Conservation (phyloP, 1,140 invertebrate species). For the Zaprionus davidi region DNA sequence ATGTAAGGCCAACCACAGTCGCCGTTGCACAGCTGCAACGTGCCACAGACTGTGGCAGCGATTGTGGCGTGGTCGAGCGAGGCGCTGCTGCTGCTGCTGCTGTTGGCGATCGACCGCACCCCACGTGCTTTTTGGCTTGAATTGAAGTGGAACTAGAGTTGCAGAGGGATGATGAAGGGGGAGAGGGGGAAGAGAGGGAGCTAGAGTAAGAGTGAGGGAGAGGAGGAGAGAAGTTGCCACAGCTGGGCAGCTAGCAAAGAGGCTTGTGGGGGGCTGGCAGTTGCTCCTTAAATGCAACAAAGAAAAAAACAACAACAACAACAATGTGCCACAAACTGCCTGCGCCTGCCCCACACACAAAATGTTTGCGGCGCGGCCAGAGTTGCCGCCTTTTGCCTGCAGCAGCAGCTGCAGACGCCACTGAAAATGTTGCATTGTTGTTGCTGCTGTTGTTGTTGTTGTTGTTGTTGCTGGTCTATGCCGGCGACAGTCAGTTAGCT, state of each 20-base stretch:
- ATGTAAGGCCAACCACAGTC: conserved; percentile 52
- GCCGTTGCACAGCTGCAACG: conserved; percentile 41
- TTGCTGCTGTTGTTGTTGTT: conserved; percentile 42
- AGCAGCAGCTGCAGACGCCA: conserved; percentile 64
- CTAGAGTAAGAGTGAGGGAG: neutral
- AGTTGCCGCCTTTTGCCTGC: conserved; percentile 68
- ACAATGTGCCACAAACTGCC: conserved; percentile 63
- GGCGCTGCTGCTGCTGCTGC: neutral
- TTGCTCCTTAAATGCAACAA: conserved; percentile 57
- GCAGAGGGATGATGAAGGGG: too few relatives aligned
- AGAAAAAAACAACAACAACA: conserved; percentile 30
- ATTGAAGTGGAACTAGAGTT: conserved; percentile 20
- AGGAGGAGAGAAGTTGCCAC: neutral
- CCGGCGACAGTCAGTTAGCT: conserved; percentile 69
- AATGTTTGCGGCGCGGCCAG: conserved; percentile 63
- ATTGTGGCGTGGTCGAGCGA: neutral
- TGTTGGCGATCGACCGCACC: conserved; percentile 66
- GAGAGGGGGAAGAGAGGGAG: neutral
- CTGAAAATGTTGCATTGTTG: conserved; percentile 66
- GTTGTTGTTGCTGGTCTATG: conserved; percentile 30
- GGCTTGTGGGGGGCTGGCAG: neutral
- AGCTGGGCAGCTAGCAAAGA: neutral
- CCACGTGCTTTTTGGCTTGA: conserved; percentile 62
- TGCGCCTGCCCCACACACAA: conserved; percentile 24
- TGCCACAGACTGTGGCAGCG: conserved; percentile 11